Conservation (phyloP, 2,888 invertebrate species). For the Ditylenchus weischeri region DNA sequence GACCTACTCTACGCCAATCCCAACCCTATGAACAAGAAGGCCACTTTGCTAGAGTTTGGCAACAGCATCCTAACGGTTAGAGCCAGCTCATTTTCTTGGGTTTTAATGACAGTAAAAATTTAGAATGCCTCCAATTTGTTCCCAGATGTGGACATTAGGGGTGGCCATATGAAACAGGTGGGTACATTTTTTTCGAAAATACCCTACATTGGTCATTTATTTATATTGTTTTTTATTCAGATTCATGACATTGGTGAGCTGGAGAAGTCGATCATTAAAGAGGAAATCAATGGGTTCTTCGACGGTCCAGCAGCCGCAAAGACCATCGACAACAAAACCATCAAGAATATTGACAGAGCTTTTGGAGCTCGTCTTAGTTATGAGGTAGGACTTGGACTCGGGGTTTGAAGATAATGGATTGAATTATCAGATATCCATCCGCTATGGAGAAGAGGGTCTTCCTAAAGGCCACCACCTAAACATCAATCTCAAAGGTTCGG, state of each 20-base stretch:
- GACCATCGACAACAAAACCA: conserved; percentile 71
- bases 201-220: conserved; percentile 56
- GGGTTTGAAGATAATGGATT: neutral
- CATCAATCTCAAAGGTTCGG: conserved; percentile 82
- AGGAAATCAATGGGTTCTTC: conserved; percentile 46
- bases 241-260: conserved; percentile 45
- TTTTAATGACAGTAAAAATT: conserved; percentile 61
- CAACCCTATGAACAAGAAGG: conserved; percentile 68
- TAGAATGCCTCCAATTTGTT: conserved; percentile 84
- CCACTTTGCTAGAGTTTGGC: conserved; percentile 8
- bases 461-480: conserved; percentile 66
- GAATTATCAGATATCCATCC: conserved; percentile 44
- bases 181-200: conserved; percentile 37
- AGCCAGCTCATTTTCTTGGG: too few species aligned
- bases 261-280: conserved; percentile 42
- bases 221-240: conserved; percentile 19
- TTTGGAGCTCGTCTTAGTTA: conserved; percentile 91
- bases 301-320: conserved; percentile 41
- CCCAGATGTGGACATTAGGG: conserved; percentile 81
- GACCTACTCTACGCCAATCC: conserved; percentile 76
- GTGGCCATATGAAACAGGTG: conserved; percentile 78
- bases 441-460: conserved; percentile 53
- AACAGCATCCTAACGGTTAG: neutral
- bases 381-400: conserved; percentile 64
- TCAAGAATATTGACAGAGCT: conserved; percentile 85